These are phyloP conservation scores for Nesogale talazaci DNA, from an alignment of 2,113 vertebrate species.

Conservation along the genomic window DNA sequence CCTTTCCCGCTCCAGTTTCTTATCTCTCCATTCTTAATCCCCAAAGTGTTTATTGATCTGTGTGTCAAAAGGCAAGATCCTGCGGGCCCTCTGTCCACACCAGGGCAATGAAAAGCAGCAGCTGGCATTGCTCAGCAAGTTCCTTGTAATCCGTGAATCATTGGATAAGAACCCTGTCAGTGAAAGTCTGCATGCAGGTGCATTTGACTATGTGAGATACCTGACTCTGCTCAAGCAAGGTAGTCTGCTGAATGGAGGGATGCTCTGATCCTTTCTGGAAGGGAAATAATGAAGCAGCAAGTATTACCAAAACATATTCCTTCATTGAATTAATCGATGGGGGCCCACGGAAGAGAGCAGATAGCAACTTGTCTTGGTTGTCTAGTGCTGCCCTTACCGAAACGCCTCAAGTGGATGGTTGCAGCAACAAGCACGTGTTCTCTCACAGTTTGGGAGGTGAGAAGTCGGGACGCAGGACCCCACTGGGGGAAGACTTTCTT, in stretches of 20 bases:
- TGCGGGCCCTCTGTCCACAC: neutral
- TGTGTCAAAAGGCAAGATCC: constrained; percentile 56
- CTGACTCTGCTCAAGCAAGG: neutral
- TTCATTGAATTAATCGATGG: constrained; percentile 40
- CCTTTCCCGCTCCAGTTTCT: neutral
- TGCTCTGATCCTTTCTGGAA: constrained; percentile 36
- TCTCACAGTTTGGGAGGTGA: no score
- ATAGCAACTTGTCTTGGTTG: neutral
- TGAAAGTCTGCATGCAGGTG: neutral
- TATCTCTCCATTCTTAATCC: constrained; percentile 45
- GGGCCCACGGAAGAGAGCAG: constrained; percentile 40
- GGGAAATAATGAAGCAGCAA: constrained; percentile 35
- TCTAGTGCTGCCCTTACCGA: no score
- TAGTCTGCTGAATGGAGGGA: constrained; percentile 8
- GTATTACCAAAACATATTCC: constrained; percentile 35
- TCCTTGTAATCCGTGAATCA: constrained; percentile 36
- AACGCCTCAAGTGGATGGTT: no score
- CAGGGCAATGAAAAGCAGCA: constrained; percentile 49
- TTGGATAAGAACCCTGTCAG: neutral
- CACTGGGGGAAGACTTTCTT: no score
- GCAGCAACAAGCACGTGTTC: no score
- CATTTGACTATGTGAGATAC: neutral
- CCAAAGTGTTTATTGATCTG: constrained; percentile 57
- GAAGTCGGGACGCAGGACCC: no score
- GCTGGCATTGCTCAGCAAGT: constrained; percentile 42